Evolutionary conservation across 2,888 invertebrate genomes (phyloP).

Genomic region (Atrina japonica): DNA sequence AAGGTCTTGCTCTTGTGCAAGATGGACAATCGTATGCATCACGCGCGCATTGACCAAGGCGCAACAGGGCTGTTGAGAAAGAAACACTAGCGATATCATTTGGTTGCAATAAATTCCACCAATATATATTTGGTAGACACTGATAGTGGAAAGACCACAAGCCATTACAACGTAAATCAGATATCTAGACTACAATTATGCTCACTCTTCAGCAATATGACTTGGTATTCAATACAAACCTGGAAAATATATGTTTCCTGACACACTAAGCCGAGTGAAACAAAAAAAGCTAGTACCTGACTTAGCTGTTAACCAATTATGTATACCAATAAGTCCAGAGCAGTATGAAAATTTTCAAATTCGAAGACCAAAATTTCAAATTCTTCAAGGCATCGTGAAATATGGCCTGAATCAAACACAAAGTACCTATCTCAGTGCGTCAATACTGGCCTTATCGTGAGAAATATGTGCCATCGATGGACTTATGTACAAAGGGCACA

Average conservation of each 20-base stretch:
- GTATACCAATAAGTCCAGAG: conserved; percentile 27
- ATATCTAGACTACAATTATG: not conserved
- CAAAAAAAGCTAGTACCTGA: conserved; percentile 33
- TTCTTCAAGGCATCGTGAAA: too few relatives aligned
- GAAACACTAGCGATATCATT: conserved; percentile 36
- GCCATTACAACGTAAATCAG: conserved; percentile 37
- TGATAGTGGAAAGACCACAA: conserved; percentile 45
- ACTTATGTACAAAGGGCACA: conserved; percentile 20
- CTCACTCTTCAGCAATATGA: conserved; percentile 37
- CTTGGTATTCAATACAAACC: conserved; percentile 34
- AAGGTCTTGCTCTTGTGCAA: conserved; percentile 15
- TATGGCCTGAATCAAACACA: conserved; percentile 20
- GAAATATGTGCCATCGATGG: conserved; percentile 22
- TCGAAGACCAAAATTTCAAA: conserved; percentile 24
- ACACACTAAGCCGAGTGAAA: conserved; percentile 34
- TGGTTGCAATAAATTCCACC: conserved; percentile 40
- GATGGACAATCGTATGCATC: conserved; percentile 38
- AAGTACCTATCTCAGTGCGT: not conserved
- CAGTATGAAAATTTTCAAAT: conserved; percentile 30
- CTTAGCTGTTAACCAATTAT: conserved; percentile 4
- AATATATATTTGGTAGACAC: conserved; percentile 38
- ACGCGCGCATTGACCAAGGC: too few relatives aligned
- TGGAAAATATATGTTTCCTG: conserved; percentile 37
- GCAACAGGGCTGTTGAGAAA: conserved; percentile 43
- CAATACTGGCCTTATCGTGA: conserved; percentile 27